Base-by-base conservation (phyloP, 2,113 vertebrate species). In the Megatriorchis doriae region DNA sequence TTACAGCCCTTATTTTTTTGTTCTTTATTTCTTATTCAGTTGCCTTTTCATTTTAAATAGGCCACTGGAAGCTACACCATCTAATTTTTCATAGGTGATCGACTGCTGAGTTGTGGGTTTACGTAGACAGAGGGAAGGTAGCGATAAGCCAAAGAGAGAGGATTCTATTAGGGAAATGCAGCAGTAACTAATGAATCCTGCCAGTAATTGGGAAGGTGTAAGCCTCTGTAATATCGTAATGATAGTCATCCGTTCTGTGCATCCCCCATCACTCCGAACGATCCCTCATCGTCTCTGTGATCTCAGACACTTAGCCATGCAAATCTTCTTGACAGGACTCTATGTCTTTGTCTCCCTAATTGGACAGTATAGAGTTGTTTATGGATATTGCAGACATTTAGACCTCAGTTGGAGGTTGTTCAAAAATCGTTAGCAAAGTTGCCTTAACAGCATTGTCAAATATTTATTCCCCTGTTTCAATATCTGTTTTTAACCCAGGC, bases 341-440 rank as follows among this genome's bases (percentile, higher is more conserved):
- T 99, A 99, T 95, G 98, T 99, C 99, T 99, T 99, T 99, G 99
- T 99, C 99, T 98, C 98, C 99, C 98, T 99, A 99, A 99, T 99
- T 99, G 99, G 99, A 99, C 98, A 96, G 98, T 98, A 99, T 99
- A 98, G 99, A 99, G 98, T 99, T 99, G 99, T 99, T 99, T 99
- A 99, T 99, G 99, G 99, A 98, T 98, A 99, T 98, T 97, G 98
- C 98, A 98, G 98, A 99, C 99, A 99, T 99, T 99, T 99, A 99
- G 99, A 98, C 98, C 99, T 98, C 99, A 77, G 99, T 98, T 98
- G 99, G 99, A 99, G 99, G 99, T 98, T 98, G 98, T 98, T 99
- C 99, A 99, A 98, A 99, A 99, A 99, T 99, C 99, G 98, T 99
- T 99, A 99, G 99, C 98, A 97, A 98, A 98, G 98, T 98, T 98